These are phyloP conservation scores for Zapornia atra DNA, from an alignment of 2,113 vertebrate species.

Conservation along the genomic window DNA sequence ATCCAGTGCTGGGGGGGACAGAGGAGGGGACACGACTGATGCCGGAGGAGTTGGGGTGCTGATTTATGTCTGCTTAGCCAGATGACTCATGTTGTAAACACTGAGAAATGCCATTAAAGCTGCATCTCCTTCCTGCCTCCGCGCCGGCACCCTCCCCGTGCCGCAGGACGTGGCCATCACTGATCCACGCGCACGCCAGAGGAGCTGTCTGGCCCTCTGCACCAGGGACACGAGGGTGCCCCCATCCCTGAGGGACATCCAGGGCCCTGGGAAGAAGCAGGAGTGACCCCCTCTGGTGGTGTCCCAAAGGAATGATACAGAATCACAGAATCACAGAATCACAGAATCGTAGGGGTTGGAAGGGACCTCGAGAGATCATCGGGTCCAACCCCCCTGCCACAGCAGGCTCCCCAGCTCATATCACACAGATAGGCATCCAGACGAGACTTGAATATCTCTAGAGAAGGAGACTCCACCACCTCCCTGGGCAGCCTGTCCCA, in stretches of 20 bases:
- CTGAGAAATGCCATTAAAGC: constrained; percentile 56
- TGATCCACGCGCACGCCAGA: accelerated
- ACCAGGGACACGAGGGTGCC: accelerated
- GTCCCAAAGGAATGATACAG: not conserved
- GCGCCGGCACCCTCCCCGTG: not conserved
- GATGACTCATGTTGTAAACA: constrained; percentile 64
- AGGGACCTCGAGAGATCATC: too few relatives aligned
- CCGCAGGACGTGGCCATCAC: not conserved
- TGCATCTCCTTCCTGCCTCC: constrained; percentile 11
- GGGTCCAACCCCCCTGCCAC: too few relatives aligned
- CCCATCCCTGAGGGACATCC: not conserved
- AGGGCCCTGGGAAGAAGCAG: not conserved
- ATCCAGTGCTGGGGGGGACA: not conserved
- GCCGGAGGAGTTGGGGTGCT: not conserved
- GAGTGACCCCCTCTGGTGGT: not conserved
- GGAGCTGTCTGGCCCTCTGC: not conserved
- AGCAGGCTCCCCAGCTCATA: too few relatives aligned
- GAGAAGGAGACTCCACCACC: too few relatives aligned
- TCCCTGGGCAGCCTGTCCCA: too few relatives aligned
- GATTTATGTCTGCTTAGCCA: constrained; percentile 58
- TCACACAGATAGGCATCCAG: too few relatives aligned
- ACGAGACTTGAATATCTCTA: too few relatives aligned
- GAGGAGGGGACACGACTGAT: not conserved
- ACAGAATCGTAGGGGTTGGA: too few relatives aligned
- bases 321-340: too few relatives aligned